Percentiles rank a stretch among this genome's conserved stretches.
These are phyloP conservation scores for Dermolepida albohirtum DNA, from an alignment of 2,888 invertebrate genomes.

Conservation along the genomic window DNA sequence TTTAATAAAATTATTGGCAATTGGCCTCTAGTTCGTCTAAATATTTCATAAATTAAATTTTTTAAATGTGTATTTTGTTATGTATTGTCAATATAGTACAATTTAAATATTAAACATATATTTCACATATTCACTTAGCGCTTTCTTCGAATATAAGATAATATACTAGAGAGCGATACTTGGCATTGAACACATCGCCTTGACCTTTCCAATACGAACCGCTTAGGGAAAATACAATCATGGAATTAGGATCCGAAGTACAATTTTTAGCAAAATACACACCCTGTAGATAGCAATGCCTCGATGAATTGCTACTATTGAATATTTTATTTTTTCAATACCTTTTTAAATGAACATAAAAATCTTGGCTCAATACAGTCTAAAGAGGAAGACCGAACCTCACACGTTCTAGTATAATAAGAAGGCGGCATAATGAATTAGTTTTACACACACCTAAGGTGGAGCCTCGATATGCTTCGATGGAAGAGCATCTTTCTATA, in stretches of 20 bases:
- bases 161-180: conserved; percentile 22
- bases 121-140: conserved; percentile 11
- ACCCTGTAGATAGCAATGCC: conserved; percentile 17
- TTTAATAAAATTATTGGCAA: no score
- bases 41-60: no score
- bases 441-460: conserved; percentile 40
- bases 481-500: conserved; percentile 38
- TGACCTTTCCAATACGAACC: conserved; percentile 44
- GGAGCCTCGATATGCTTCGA: conserved; percentile 40
- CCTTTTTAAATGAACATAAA: conserved; percentile 44
- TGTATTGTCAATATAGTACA: no score
- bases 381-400: conserved; percentile 38
- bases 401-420: conserved; percentile 9
- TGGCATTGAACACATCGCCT: conserved; percentile 37
- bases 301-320: not conserved
- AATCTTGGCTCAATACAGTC: conserved; percentile 36
- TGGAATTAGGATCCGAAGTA: conserved; percentile 33
- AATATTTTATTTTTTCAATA: not conserved
- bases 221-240: conserved; percentile 36
- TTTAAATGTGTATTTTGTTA: no score
- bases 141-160: conserved; percentile 39
- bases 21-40: no score
- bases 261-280: conserved; percentile 40
- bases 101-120: no score
- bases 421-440: conserved; percentile 34